Conservation (phyloP, 2,888 invertebrate species). For the Spisula solida region DNA sequence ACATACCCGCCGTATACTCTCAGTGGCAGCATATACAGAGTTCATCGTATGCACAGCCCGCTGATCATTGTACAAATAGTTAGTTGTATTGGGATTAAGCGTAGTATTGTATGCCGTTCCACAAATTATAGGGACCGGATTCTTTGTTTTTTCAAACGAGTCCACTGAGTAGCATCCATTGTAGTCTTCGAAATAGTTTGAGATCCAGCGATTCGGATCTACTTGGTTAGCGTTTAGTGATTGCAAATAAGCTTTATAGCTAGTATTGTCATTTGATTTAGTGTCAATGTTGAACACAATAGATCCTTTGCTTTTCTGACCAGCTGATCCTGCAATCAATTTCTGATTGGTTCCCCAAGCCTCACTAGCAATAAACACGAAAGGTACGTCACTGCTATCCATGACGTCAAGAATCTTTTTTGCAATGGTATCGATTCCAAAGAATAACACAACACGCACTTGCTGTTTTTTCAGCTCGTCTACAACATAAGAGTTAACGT, state of each 20-base stretch:
- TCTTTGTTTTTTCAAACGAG: constrained; percentile 71
- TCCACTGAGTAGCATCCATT: constrained; percentile 76
- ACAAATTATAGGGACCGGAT: background rate
- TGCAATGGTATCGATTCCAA: constrained; percentile 75
- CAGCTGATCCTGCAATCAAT: constrained; percentile 62
- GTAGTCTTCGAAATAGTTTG: constrained; percentile 76
- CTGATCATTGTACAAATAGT: constrained; percentile 70
- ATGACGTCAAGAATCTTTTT: constrained; percentile 72
- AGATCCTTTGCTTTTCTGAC: constrained; percentile 73
- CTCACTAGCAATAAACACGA: constrained; percentile 81
- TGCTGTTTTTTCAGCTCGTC: constrained; percentile 47
- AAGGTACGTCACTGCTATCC: constrained; percentile 31
- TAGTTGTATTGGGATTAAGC: constrained; percentile 45
- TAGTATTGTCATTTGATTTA: constrained; percentile 40
- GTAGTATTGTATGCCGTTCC: background rate
- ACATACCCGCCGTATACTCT: constrained; percentile 66
- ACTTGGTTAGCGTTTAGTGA: constrained; percentile 49
- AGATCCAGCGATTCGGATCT: constrained; percentile 75
- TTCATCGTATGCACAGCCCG: constrained; percentile 76
- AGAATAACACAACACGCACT: constrained; percentile 75
- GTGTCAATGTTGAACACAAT: constrained; percentile 75
- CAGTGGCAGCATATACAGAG: constrained; percentile 73
- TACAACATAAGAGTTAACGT: constrained; percentile 45
- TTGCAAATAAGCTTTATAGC: constrained; percentile 63
- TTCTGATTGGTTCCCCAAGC: constrained; percentile 77